Percentiles rank a stretch among this genome's conserved stretches.
phyloP scores from a whole-genome alignment of 2,113 vertebrate genomes.

The Sebastes schlegelii region DNA sequence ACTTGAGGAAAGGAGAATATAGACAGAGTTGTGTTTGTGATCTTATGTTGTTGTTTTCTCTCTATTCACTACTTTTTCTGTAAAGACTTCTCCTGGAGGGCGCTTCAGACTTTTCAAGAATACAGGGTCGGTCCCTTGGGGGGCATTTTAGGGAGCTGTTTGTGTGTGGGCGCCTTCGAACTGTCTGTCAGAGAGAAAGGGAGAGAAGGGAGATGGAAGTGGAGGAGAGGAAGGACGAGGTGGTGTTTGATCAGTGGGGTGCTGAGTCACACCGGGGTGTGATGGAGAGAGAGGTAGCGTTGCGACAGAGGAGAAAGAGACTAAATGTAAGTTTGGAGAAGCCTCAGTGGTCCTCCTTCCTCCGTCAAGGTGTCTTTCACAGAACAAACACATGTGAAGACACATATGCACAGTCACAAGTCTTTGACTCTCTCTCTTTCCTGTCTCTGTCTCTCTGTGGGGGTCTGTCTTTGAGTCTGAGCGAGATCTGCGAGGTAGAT shows the following conservation, averaged over 20 bases:
- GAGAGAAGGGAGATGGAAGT: conserved; percentile 26
- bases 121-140: conserved; percentile 46
- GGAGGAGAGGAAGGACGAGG: conserved; percentile 46
- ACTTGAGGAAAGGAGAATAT: conserved; percentile 44
- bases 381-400: conserved; percentile 16
- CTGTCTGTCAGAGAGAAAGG: conserved; percentile 57
- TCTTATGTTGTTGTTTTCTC: conserved; percentile 62
- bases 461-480: conserved; percentile 33
- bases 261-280: conserved; percentile 66
- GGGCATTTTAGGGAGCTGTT: conserved; percentile 53
- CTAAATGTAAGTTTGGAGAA: conserved; percentile 54
- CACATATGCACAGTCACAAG: conserved; percentile 1
- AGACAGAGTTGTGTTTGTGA: conserved; percentile 51
- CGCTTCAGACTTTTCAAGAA: conserved; percentile 61
- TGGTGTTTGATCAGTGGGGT: conserved; percentile 68
- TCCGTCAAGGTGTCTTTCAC: conserved; percentile 37
- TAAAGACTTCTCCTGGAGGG: conserved; percentile 47
- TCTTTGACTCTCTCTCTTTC: background rate
- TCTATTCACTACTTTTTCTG: conserved; percentile 47
- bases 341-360: conserved; percentile 14
- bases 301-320: conserved; percentile 34
- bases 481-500: conserved; percentile 46
- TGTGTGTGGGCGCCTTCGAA: conserved; percentile 47
- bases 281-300: conserved; percentile 58
- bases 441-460: conserved; percentile 13